Evolutionary conservation across 1,140 invertebrate genomes (phyloP), one percentile per base, ranked within the genome.

Genomic region (Trichonephila clavipes): DNA sequence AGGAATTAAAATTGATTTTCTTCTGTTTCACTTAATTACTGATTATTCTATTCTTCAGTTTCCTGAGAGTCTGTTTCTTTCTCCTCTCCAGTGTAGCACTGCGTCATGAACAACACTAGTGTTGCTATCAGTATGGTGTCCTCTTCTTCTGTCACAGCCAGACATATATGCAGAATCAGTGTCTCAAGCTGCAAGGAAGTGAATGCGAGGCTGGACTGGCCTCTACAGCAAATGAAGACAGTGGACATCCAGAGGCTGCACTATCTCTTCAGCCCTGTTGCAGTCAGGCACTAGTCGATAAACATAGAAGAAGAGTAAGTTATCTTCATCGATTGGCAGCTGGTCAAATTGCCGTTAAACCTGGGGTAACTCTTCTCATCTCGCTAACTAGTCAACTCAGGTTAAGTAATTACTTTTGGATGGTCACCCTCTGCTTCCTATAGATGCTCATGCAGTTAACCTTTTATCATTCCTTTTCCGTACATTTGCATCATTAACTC

Each of bases 151-250:
- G 92, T 88, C 92, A 88, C 92, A 93, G 92, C 90, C 92, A 88
- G 92, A 85, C 92, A 89, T 94, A 89, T 94, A 94, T 94, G 93
- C 91, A 94, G 87, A 94, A 90, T 94, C 93, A 89, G 93, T 94
- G 93, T 94, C 77, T 83, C 77, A 24, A 94, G 93, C 93, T 83
- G 87, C 83, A 77, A 87, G 69, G 93, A 81, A 59, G 93, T 40
- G 44, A 83, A 64, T 12, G 87, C 28, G 87, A 94, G 93, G 93
- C 88, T 90, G 93, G 93, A 89, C 34, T 89, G 81, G 93, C 93
- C 88, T 85, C 87, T 58, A 69, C 87, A 64, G 86, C 86, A 83
- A 59, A 82, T 90, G 89, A 92, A 66, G 66, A 72, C 93, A 88
- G 77, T 72, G 61, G 93, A 94, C 93, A 94, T 94, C 62, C 93